A percentile compares a stretch with the other conserved stretches of the same genome.
phyloP scores from a whole-genome alignment of 2,113 vertebrate genomes.

The Eulemur rufifrons region DNA sequence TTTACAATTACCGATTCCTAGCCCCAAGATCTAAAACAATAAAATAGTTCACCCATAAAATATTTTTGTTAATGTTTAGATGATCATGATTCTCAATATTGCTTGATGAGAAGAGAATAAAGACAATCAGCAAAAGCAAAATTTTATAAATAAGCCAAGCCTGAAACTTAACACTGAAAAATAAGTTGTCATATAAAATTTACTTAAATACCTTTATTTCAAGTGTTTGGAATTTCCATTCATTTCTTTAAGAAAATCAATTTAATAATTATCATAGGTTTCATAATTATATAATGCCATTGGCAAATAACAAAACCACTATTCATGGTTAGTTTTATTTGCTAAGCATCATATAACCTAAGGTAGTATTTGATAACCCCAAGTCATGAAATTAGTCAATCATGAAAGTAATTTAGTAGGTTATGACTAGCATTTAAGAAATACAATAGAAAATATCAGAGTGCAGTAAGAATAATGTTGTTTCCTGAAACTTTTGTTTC shows the following conservation, averaged over 20 bases:
- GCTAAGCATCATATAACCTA: neutral
- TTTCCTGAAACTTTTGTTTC: neutral
- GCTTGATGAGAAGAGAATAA: neutral
- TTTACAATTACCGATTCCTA: slow-evolving; percentile 32
- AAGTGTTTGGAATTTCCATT: neutral
- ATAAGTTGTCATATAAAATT: neutral
- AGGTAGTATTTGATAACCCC: neutral
- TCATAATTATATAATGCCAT: neutral
- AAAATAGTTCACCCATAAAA: neutral
- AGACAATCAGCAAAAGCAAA: neutral
- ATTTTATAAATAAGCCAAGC: neutral
- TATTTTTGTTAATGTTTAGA: slow-evolving; percentile 39
- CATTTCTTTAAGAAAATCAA: neutral
- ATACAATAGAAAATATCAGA: neutral
- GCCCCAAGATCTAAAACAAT: neutral
- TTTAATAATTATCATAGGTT: neutral
- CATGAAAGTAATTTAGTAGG: neutral
- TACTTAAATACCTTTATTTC: slow-evolving; percentile 26
- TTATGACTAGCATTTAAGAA: neutral
- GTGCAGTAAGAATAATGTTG: neutral
- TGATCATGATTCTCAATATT: neutral
- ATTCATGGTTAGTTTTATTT: neutral
- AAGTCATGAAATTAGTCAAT: neutral
- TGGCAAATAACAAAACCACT: slow-evolving; percentile 18
- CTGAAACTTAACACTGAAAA: slow-evolving; percentile 27